Percentiles rank a stretch among this genome's conserved stretches.
Evolutionary conservation across 2,888 invertebrate species (phyloP).

Genomic region (Iphiclides podalirius): DNA sequence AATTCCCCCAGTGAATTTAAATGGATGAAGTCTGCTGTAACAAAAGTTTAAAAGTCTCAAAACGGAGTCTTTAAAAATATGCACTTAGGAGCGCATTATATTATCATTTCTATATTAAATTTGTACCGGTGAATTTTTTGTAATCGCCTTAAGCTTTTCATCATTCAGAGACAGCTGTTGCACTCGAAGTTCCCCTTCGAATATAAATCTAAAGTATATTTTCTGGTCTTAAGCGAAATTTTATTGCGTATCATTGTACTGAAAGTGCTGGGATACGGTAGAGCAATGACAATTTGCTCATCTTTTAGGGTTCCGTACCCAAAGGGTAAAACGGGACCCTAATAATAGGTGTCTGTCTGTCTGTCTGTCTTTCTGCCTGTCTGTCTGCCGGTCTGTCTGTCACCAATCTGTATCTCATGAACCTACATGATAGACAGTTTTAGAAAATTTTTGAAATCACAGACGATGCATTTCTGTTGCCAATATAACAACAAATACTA

Average conservation of each 20-base stretch:
- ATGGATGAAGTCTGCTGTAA: slow-evolving; percentile 20
- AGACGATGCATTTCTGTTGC: no score
- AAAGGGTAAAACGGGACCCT: no score
- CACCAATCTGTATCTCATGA: no score
- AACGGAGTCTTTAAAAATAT: slow-evolving; percentile 44
- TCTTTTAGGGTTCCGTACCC: no score
- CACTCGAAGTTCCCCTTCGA: slow-evolving; percentile 31
- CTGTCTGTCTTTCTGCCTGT: no score
- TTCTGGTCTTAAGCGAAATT: slow-evolving; percentile 6
- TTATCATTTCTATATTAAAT: slow-evolving; percentile 74
- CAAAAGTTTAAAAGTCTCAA: slow-evolving; percentile 45
- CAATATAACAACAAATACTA: no score
- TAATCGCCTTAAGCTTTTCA: slow-evolving; percentile 75
- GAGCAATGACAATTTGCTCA: no score
- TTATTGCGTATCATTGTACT: not conserved
- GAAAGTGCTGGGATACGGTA: not conserved
- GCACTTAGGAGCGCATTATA: slow-evolving; percentile 66
- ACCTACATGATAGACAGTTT: no score
- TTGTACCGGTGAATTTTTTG: slow-evolving; percentile 56
- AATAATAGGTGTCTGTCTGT: no score
- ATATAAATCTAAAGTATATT: slow-evolving; percentile 28
- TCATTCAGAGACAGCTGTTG: slow-evolving; percentile 68
- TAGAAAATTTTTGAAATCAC: no score
- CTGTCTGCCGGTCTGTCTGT: no score
- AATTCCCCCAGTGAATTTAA: slow-evolving; percentile 21